Conservation (phyloP, 2,797 vertebrate genomes). For the Columba guinea region DNA sequence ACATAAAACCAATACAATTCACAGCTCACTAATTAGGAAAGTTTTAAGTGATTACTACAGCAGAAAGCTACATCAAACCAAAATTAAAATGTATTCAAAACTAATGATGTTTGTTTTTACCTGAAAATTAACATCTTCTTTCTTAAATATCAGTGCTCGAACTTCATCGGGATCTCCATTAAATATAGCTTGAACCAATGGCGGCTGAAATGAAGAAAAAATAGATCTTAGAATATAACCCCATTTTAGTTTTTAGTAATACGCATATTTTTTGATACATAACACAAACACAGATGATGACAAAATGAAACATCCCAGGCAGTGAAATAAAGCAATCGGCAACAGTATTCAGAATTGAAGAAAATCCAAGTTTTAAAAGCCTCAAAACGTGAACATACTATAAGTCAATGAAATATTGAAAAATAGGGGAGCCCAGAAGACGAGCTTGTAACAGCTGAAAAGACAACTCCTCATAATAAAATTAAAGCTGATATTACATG, state of each 20-base stretch:
- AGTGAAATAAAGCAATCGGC: neutral
- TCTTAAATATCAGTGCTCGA: slow-evolving; percentile 96
- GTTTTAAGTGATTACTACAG: neutral
- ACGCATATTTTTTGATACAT: neutral
- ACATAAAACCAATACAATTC: neutral
- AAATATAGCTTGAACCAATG: slow-evolving; percentile 99
- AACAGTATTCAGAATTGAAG: neutral
- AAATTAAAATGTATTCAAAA: neutral
- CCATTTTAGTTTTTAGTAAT: neutral
- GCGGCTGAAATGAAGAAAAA: slow-evolving; percentile 84
- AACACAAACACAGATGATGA: neutral
- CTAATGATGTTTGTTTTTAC: slow-evolving; percentile 76
- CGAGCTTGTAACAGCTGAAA: neutral
- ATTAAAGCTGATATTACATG: neutral
- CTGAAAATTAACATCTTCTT: slow-evolving; percentile 99
- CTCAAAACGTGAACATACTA: neutral
- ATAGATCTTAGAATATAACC: neutral
- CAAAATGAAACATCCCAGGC: neutral
- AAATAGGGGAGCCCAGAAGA: neutral
- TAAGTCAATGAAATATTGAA: neutral
- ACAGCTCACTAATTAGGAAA: neutral
- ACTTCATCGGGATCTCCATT: slow-evolving; percentile 98
- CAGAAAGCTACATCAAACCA: neutral
- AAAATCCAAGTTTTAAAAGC: neutral
- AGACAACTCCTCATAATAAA: neutral